Evolutionary conservation across 1,140 invertebrate species (phyloP), one percentile per base, ranked within the genome.

Genomic region (Cotesia vestalis): DNA sequence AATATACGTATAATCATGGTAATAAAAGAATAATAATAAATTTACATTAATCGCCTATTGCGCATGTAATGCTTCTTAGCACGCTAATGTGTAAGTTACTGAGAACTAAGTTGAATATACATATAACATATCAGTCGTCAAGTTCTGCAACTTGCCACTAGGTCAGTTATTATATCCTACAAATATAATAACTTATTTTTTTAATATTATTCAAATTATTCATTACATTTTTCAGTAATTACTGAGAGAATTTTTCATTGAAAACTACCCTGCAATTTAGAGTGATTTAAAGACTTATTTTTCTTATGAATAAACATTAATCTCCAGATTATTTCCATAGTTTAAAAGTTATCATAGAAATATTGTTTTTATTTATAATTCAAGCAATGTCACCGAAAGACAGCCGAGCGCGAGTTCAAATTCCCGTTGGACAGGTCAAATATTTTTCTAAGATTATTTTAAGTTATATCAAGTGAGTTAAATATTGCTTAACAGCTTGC

Each of bases 1-100:
- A 20, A 51, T 27, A 34, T 61, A 61, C 20, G 35, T 51, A 38
- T 66, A 67, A 67, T 67, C 51, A 67, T 27, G 27, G 66, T 53
- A 67, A 67, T 67, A 67, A 67, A 67, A 34, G 66, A 67, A 67
- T 46, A 46, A 46, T 67, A 27, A 67, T 67, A 27, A 27, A 27
- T 67, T 20, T 67, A 57, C 51, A 67, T 35, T 20, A 67, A 66
- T 53, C 46, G 20, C 11, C 11, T 46, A 46, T 34, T 67, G 46
- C 51, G 66, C 66, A 67, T 67, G 27, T 67, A 55, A 67, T 67
- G 52, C 52, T 20, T 12, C 60, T 40, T 40, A 51, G 17, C 66
- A 35, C 17, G 17, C 27, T 40, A 46, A 38, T 14, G n/a, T 14
- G 51, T 66, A 46, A 67, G 4, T 55, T 11, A 55, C 27, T 9